phyloP scores from a whole-genome alignment of 1,140 invertebrate species.

The Zaprionus inermis region DNA sequence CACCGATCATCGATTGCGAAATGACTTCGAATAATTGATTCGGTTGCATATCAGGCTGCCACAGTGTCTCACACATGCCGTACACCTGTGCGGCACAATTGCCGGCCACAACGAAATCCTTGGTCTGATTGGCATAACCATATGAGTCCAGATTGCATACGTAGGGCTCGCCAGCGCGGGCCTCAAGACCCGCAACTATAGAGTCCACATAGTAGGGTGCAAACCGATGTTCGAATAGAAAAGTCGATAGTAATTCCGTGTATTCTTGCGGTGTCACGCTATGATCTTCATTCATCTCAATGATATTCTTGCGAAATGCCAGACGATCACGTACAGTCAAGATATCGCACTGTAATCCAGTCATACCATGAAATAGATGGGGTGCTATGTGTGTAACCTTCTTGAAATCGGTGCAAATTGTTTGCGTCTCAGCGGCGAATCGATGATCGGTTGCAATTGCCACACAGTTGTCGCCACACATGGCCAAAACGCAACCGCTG shows the following conservation, averaged over 20 bases:
- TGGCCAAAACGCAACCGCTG: background rate
- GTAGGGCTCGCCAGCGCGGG: background rate
- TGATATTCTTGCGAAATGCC: background rate
- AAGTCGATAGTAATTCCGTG: background rate
- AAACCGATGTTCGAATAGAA: constrained; percentile 5
- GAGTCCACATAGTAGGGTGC: background rate
- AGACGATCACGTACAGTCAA: background rate
- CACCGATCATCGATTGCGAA: background rate
- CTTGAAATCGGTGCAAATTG: background rate
- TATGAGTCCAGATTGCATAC: background rate
- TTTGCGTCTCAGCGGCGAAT: too few relatives aligned
- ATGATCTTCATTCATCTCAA: background rate
- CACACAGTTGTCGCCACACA: constrained; percentile 2
- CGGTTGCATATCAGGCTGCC: background rate
- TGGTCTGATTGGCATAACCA: background rate
- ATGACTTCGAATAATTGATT: background rate
- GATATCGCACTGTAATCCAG: background rate
- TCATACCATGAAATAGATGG: background rate
- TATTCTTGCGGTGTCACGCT: background rate
- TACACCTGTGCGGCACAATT: background rate
- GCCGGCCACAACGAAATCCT: constrained; percentile 1
- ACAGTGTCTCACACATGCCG: background rate
- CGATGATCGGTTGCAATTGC: constrained; percentile 8
- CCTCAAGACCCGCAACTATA: background rate
- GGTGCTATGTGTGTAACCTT: background rate